Evolutionary conservation across 2,797 vertebrate genomes (phyloP).

Genomic region (Manis javanica): DNA sequence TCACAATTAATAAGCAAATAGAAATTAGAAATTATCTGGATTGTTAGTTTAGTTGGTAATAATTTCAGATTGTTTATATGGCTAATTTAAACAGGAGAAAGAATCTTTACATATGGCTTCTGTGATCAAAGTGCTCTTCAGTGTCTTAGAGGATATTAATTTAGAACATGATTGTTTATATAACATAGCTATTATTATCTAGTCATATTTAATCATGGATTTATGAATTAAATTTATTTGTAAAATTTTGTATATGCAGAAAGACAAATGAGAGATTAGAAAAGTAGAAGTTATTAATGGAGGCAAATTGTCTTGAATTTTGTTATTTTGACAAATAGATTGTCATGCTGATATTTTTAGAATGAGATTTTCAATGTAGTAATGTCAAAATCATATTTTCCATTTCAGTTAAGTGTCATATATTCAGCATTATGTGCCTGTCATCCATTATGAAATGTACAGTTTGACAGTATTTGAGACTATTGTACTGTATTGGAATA

Average conservation of each 20-base stretch:
- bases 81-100: neutral
- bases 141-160: neutral
- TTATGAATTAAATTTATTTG: constrained; percentile 55
- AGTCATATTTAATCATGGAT: constrained; percentile 53
- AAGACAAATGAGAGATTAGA: constrained; percentile 49
- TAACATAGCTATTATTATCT: neutral
- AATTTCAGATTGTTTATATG: neutral
- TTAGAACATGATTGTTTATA: constrained; percentile 12
- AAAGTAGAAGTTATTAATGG: constrained; percentile 66
- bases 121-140: neutral
- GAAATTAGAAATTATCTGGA: constrained; percentile 1
- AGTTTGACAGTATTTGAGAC: constrained; percentile 42
- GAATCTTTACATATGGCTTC: neutral
- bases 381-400: constrained; percentile 77
- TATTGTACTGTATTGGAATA: neutral
- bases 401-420: constrained; percentile 60
- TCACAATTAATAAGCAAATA: neutral
- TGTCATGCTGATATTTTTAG: constrained; percentile 74
- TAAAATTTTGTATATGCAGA: constrained; percentile 55
- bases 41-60: constrained; percentile 21
- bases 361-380: constrained; percentile 59
- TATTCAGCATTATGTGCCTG: constrained; percentile 66
- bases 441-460: constrained; percentile 63
- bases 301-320: constrained; percentile 71
- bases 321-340: constrained; percentile 76